phyloP scores from a whole-genome alignment of 2,113 vertebrate genomes.

The Aphyosemion australe region DNA sequence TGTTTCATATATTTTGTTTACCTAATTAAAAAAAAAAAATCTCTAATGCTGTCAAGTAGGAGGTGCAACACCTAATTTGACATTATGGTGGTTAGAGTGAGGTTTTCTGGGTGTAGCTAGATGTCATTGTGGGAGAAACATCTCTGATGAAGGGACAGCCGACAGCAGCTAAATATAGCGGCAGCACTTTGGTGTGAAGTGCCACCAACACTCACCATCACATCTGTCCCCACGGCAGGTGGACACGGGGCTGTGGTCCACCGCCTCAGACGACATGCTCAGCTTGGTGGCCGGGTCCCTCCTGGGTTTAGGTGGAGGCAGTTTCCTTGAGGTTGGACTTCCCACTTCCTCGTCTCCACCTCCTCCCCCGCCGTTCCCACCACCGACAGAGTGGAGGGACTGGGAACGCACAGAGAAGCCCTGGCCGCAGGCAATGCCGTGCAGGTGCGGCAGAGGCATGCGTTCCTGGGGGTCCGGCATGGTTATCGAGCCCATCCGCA shows the following conservation, averaged over 20 bases:
- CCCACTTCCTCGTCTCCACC: constrained; percentile 87
- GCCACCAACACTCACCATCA: constrained; percentile 76
- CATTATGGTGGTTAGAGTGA: constrained; percentile 11
- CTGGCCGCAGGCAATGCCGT: constrained; percentile 85
- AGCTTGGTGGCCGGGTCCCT: constrained; percentile 96
- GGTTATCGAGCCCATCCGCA: constrained; percentile 95
- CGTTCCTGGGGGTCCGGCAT: constrained; percentile 94
- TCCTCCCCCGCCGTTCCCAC: constrained; percentile 78
- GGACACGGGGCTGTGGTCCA: constrained; percentile 83
- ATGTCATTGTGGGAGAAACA: constrained; percentile 52
- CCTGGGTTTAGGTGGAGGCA: constrained; percentile 95
- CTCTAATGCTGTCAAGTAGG: too few species aligned
- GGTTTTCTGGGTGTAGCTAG: constrained; percentile 32
- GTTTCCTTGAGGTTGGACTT: constrained; percentile 89
- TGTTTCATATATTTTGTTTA: too few species aligned
- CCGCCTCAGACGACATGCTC: constrained; percentile 96
- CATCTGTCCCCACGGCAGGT: constrained; percentile 85
- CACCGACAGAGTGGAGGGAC: constrained; percentile 95
- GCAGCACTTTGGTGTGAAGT: constrained; percentile 53
- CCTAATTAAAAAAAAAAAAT: too few species aligned
- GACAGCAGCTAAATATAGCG: constrained; percentile 66
- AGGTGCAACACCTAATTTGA: not conserved
- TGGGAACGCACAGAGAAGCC: constrained; percentile 95
- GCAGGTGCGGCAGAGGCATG: constrained; percentile 77
- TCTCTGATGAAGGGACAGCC: constrained; percentile 53